Conservation (phyloP, 2,888 invertebrate species). For the Teleogryllus oceanicus region DNA sequence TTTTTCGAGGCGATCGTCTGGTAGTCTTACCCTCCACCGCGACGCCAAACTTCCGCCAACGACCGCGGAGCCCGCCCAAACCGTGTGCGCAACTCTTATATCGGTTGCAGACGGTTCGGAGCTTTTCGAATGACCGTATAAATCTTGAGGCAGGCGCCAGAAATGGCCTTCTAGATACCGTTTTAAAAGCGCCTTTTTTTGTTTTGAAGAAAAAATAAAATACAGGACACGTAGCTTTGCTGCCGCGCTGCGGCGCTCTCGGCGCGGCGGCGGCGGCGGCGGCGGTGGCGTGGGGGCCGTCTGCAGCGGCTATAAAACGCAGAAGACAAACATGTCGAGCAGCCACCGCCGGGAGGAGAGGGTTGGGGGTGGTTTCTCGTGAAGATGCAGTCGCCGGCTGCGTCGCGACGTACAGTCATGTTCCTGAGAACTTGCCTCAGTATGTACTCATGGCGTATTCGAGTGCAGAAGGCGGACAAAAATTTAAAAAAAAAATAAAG, state of each 20-base stretch:
- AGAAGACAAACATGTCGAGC: slow-evolving; percentile 1
- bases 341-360: neutral
- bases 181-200: slow-evolving; percentile 6
- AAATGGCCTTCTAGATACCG: neutral
- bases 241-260: too few species aligned
- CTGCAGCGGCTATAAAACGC: neutral
- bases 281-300: neutral
- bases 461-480: too few species aligned
- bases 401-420: too few species aligned
- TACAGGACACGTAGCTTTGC: neutral
- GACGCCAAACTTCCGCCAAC: too few species aligned
- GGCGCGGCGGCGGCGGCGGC: too few species aligned
- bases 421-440: too few species aligned
- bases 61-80: neutral
- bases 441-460: too few species aligned
- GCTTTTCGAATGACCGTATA: neutral
- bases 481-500: too few species aligned
- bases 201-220: neutral
- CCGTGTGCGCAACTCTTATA: slow-evolving; percentile 2
- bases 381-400: too few species aligned
- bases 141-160: neutral
- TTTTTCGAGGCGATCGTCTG: too few species aligned
- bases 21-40: too few species aligned
- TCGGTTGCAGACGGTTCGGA: neutral
- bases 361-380: neutral